Percentiles rank a stretch among this genome's conserved stretches.
phyloP scores from a whole-genome alignment of 2,888 invertebrate species.

The Drosophila anomelani region DNA sequence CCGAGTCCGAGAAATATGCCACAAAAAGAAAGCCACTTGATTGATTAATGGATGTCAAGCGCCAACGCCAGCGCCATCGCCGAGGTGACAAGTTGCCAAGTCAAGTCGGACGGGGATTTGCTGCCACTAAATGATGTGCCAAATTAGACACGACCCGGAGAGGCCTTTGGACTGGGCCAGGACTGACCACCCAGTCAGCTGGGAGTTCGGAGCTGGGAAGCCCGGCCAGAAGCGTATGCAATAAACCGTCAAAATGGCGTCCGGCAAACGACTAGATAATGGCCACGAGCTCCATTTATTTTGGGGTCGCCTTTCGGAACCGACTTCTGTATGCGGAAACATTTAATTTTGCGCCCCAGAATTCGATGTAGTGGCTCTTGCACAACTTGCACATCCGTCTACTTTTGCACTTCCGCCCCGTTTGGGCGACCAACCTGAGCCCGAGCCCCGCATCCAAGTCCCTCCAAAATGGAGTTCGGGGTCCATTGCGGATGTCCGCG shows the following conservation, averaged over 20 bases:
- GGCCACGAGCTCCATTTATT: slow-evolving; percentile 40
- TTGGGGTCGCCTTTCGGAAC: slow-evolving; percentile 3
- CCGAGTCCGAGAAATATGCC: slow-evolving; percentile 44
- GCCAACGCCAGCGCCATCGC: slow-evolving; percentile 55
- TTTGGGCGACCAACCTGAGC: slow-evolving; percentile 26
- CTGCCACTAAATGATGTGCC: slow-evolving; percentile 73
- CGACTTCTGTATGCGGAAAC: slow-evolving; percentile 53
- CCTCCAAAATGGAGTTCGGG: slow-evolving; percentile 43
- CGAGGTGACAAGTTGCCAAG: slow-evolving; percentile 76
- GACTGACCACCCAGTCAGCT: not conserved
- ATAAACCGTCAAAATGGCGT: slow-evolving; percentile 74
- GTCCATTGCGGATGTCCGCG: slow-evolving; percentile 76
- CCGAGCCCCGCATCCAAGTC: not conserved
- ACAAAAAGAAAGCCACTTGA: slow-evolving; percentile 49
- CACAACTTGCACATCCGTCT: slow-evolving; percentile 75
- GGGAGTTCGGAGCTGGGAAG: not conserved
- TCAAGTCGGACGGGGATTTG: slow-evolving; percentile 48
- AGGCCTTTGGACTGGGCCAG: slow-evolving; percentile 1
- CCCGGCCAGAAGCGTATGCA: slow-evolving; percentile 49
- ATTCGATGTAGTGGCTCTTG: slow-evolving; percentile 59
- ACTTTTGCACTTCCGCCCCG: slow-evolving; percentile 75
- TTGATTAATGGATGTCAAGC: slow-evolving; percentile 76
- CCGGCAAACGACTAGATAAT: slow-evolving; percentile 68
- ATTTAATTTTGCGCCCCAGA: slow-evolving; percentile 67
- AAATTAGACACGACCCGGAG: slow-evolving; percentile 54